Percentiles rank a stretch among this genome's conserved stretches.
Evolutionary conservation across 2,888 invertebrate genomes (phyloP).

Genomic region (Alentia gelatinosa): DNA sequence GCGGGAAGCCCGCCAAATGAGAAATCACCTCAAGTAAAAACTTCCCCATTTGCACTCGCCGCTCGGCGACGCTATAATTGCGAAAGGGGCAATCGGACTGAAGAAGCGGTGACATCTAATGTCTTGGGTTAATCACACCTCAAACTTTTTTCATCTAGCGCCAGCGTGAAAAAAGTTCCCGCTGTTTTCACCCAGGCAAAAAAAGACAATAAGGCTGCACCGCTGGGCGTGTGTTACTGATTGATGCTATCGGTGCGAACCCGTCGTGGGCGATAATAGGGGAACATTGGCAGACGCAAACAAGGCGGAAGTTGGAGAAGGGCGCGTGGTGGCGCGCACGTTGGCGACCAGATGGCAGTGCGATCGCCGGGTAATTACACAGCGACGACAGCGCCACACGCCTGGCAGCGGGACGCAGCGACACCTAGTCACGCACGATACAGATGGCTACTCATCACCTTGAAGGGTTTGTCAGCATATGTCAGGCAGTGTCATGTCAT

Average conservation of each 20-base stretch:
- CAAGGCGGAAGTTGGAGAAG: slow-evolving; percentile 10
- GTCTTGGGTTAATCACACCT: slow-evolving; percentile 43
- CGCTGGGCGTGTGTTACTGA: slow-evolving; percentile 12
- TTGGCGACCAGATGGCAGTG: slow-evolving; percentile 31
- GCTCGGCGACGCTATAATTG: slow-evolving; percentile 29
- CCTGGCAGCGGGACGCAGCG: not conserved
- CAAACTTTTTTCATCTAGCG: slow-evolving; percentile 39
- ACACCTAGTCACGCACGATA: not conserved
- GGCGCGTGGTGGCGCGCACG: not conserved
- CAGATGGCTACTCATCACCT: not conserved
- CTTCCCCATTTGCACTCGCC: slow-evolving; percentile 36
- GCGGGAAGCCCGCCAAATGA: slow-evolving; percentile 31
- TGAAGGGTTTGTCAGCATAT: not conserved
- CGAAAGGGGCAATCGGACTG: slow-evolving; percentile 36
- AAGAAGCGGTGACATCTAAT: slow-evolving; percentile 40
- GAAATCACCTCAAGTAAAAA: slow-evolving; percentile 47
- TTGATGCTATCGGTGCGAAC: slow-evolving; percentile 34
- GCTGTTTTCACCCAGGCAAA: slow-evolving; percentile 25
- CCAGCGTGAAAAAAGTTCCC: not conserved
- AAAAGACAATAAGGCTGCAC: slow-evolving; percentile 23
- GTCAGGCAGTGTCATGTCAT: no score
- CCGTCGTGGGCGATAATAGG: slow-evolving; percentile 8
- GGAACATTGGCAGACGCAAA: slow-evolving; percentile 14
- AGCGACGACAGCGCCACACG: slow-evolving; percentile 3
- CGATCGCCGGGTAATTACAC: slow-evolving; percentile 30